Base-by-base conservation (phyloP, 1,140 invertebrate species). In the Drosophila kikkawai region DNA sequence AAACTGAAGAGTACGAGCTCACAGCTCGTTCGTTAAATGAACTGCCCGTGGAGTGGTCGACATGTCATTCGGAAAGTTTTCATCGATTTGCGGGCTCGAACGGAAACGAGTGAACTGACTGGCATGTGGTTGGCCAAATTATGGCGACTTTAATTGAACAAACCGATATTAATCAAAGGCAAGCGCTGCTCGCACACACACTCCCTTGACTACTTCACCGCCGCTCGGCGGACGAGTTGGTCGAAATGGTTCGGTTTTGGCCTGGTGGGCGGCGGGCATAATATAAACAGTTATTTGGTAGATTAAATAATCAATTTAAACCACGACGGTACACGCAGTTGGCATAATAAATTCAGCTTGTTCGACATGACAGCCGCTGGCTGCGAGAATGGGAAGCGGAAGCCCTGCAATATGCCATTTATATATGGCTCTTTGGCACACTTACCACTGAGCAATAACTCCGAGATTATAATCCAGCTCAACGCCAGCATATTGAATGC, bases 401-500 rank as follows among this genome's bases (percentile, higher is more conserved):
- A 37, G 26, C 44, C 53, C 45, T n/a, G 63, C 67, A 76, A 76
- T 67, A 59, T 76, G 73, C 67, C 67, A 68, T 70, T 70, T 70
- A 68, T 70, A 68, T 69, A 55, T 37, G 19, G 53, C 51, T 45
- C 50, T 48, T 61, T 48, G 47, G 45, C 64, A 65, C 59, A 87
- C 92, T 92, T 91, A 93, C 92, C 92, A 79, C 85, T 91, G 55
- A 80, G 81, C 58, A 92, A 87, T 79, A 92, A 88, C 67, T 93
- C 91, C 50, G 88, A 87, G 65, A 93, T 91, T 68, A 93, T 82
- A 76, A 93, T 80, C 90, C 92, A 93, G 68, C 83, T 86, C 60
- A 91, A 61, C 34, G 82, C 79, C 55, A 93, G 70, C 80, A 91
- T 80, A 79, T 91, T 91, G 76, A 93, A 92, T 71, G 79, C 57